Evolutionary conservation across 1,140 invertebrate species (phyloP).

Genomic region (Plodia interpunctella): DNA sequence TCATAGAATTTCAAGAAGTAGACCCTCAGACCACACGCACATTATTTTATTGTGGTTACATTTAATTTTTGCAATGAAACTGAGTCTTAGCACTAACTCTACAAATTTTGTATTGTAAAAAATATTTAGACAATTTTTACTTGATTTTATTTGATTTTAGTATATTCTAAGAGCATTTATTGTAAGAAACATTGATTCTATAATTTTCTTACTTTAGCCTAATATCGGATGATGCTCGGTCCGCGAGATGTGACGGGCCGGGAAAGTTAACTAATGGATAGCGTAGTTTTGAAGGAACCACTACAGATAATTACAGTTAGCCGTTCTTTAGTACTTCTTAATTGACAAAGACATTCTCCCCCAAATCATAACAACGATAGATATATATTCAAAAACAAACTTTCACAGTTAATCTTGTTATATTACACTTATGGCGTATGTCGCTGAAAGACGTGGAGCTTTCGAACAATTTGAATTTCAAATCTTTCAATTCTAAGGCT

Average conservation of each 20-base stretch:
- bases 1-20: too few species aligned
- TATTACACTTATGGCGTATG: constrained; percentile 5
- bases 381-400: constrained; percentile 2
- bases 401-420: background rate
- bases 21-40: too few species aligned
- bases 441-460: constrained; percentile 3
- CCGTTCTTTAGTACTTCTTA: constrained; percentile 42
- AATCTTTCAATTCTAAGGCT: constrained; percentile 24
- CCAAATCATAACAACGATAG: background rate
- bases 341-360: constrained; percentile 50
- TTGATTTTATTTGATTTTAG: background rate
- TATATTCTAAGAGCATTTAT: background rate
- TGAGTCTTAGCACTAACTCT: too few species aligned
- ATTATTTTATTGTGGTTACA: too few species aligned
- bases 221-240: constrained; percentile 53
- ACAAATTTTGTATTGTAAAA: too few species aligned
- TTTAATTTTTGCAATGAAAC: too few species aligned
- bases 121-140: too few species aligned
- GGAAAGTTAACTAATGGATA: constrained; percentile 54
- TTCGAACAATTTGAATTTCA: constrained; percentile 28
- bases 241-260: constrained; percentile 22
- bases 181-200: background rate
- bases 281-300: constrained; percentile 60
- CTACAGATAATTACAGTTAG: constrained; percentile 67
- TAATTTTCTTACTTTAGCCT: constrained; percentile 20